Evolutionary conservation across 1,140 invertebrate genomes (phyloP), one percentile per base, ranked within the genome.

Genomic region (Galleria mellonella): DNA sequence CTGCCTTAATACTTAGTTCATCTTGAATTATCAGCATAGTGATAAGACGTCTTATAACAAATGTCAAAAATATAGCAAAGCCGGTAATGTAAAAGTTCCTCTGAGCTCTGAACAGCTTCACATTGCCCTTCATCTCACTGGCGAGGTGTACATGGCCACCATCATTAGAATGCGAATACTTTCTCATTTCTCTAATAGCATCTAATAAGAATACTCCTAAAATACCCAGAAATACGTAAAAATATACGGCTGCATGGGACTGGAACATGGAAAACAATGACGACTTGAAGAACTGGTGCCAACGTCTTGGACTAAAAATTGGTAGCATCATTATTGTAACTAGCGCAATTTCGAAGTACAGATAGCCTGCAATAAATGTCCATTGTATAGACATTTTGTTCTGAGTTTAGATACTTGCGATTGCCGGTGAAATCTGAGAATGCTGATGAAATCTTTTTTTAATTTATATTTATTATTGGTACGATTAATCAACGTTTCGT

Each of bases 41-140:
- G 7, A 83, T 51, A 4, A 86, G 58, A 17, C 82, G 55, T 31
- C 69, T 72, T 14, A 86, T 83, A 9, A 86, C 78, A 58, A 83
- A 85, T 13, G 78, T 60, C n/a, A 86, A 54, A 51, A 84, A 86
- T 47, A 86, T 82, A 3, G 76, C 54, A 60, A 86, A 86, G 29
- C 79, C 68, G 30, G 82, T 86, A 9, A 86, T 83, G 39, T 86
- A 86, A 39, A 85, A 85, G 46, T 86, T 86, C 53, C 83, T 66
- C 47, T 86, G 83, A n/a, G 83, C 72, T 55, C 83, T 47, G 42
- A 86, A 85, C 13, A 86, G 48, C 49, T 81, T 83, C 0, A 85
- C 67, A 46, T 62, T 72, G 3, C 55, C 59, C 60, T 86, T 86
- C 71, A 86, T 70, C 55, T 85, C 82, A 50, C 44, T 71, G 0